phyloP scores from a whole-genome alignment of 2,797 vertebrate species.

The Sarcoramphus papa region DNA sequence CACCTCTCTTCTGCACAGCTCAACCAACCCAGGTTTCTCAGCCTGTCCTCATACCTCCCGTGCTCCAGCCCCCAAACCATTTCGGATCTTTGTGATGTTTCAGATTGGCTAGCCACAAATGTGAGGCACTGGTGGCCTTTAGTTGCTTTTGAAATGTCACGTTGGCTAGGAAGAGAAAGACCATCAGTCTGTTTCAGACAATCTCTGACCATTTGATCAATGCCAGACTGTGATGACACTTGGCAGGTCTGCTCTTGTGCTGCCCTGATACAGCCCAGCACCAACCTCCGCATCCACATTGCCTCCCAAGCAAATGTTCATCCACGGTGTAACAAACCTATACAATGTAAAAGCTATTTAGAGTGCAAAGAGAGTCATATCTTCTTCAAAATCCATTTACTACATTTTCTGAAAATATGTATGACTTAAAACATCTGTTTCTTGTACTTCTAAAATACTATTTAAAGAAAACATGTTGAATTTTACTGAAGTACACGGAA shows the following conservation, averaged over 20 bases:
- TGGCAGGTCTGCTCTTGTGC: background rate
- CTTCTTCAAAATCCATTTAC: background rate
- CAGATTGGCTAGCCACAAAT: background rate
- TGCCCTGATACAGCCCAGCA: background rate
- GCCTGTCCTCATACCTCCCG: background rate
- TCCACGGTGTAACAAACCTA: background rate
- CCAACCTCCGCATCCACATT: background rate
- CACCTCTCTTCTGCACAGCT: background rate
- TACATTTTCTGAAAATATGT: background rate
- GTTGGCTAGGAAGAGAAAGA: background rate
- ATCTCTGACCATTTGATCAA: background rate
- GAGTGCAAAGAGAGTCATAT: background rate
- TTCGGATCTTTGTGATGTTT: background rate
- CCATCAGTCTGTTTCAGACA: background rate
- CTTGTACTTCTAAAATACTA: background rate
- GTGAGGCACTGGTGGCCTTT: fast-evolving
- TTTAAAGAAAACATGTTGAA: background rate
- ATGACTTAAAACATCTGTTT: background rate
- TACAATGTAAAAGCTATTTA: background rate
- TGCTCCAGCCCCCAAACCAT: background rate
- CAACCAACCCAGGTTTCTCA: background rate
- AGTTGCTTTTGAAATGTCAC: background rate
- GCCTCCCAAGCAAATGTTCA: background rate
- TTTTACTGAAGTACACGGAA: background rate
- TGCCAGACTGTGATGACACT: background rate